Conservation (phyloP, 2,888 invertebrate species). For the Blera fallax region DNA sequence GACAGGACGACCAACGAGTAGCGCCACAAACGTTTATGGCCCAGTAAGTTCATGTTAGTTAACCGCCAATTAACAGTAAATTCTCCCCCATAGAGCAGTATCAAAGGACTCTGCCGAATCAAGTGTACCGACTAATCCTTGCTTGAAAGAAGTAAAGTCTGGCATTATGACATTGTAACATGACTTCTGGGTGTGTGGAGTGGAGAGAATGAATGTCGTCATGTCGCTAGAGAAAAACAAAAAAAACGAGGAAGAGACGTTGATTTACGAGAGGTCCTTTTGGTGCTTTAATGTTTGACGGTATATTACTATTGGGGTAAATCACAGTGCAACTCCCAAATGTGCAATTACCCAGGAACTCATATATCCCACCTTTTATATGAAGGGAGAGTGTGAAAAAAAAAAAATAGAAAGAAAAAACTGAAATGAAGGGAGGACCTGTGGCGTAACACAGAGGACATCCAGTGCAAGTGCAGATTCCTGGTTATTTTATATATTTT, state of each 20-base stretch:
- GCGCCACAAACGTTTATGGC: constrained; percentile 54
- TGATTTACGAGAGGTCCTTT: constrained; percentile 62
- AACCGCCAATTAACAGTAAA: constrained; percentile 72
- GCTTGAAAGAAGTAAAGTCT: constrained; percentile 48
- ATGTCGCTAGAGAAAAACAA: background rate
- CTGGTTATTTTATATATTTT: background rate
- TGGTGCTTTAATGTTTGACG: constrained; percentile 57
- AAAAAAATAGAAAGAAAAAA: background rate
- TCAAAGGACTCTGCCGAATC: constrained; percentile 55
- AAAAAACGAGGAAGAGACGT: constrained; percentile 21
- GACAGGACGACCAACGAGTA: background rate
- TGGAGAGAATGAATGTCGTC: constrained; percentile 35
- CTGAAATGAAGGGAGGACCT: constrained; percentile 36
- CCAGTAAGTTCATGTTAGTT: constrained; percentile 70
- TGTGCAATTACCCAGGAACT: constrained; percentile 60
- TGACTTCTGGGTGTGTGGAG: constrained; percentile 36
- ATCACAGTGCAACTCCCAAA: constrained; percentile 65
- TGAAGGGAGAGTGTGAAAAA: background rate
- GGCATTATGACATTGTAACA: constrained; percentile 66
- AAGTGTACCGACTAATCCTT: constrained; percentile 48
- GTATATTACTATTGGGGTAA: constrained; percentile 50
- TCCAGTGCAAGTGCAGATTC: constrained; percentile 61
- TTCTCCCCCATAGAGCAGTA: constrained; percentile 51
- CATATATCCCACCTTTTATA: background rate
- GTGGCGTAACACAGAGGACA: constrained; percentile 52